Evolutionary conservation across 2,113 vertebrate genomes (phyloP).

Genomic region (Ramphastos sulfuratus): DNA sequence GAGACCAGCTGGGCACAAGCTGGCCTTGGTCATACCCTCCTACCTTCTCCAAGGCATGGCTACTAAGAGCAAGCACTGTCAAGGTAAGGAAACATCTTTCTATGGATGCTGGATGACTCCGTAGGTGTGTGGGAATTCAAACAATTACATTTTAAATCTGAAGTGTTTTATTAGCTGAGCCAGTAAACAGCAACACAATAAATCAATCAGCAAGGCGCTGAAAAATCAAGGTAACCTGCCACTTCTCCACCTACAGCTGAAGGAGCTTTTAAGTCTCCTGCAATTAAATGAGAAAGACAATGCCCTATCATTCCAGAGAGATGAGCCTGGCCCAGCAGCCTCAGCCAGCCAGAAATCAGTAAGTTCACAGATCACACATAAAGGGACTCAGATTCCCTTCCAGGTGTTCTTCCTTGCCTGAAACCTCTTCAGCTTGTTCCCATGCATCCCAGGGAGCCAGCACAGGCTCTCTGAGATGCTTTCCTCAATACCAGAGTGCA

Average conservation of each 20-base stretch:
- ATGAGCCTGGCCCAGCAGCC: background rate
- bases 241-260: background rate
- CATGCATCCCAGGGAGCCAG: rapidly evolving
- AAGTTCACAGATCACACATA: rapidly evolving
- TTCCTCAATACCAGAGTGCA: rapidly evolving
- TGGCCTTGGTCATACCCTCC: background rate
- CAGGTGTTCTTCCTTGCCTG: background rate
- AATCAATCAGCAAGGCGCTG: background rate
- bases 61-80: background rate
- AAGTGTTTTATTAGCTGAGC: background rate
- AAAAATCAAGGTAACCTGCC: background rate
- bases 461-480: background rate
- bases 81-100: background rate
- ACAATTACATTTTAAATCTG: background rate
- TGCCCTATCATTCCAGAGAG: background rate
- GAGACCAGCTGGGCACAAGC: background rate
- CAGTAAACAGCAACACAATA: background rate
- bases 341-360: background rate
- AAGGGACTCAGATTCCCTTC: background rate
- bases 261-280: background rate
- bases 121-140: background rate
- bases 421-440: background rate
- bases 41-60: background rate
- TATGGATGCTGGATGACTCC: background rate
- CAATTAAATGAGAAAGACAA: background rate